These are phyloP conservation scores for Hystrix brachyura DNA, from an alignment of 2,113 vertebrate genomes.

Conservation along the genomic window DNA sequence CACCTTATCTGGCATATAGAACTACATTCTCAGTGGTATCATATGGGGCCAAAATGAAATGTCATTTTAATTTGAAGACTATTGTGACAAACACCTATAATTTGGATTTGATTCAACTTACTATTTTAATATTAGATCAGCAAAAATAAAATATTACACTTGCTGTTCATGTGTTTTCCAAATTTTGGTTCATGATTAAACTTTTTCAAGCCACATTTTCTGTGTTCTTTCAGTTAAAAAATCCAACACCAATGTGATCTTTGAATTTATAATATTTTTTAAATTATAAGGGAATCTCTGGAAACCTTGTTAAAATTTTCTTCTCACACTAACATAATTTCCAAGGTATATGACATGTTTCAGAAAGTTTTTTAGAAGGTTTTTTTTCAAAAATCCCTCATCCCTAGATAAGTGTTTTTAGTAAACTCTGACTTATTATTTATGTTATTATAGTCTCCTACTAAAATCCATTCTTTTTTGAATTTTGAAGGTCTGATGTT, in stretches of 20 bases:
- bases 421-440: slow-evolving; percentile 26
- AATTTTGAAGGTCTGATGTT: slow-evolving; percentile 14
- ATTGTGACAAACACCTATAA: neutral
- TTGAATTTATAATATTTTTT: slow-evolving; percentile 30
- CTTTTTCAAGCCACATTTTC: neutral
- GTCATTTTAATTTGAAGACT: neutral
- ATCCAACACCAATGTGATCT: neutral
- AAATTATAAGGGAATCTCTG: neutral
- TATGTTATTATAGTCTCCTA: neutral
- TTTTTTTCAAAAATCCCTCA: neutral
- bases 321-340: slow-evolving; percentile 29
- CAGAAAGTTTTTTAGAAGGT: neutral
- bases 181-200: neutral
- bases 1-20: neutral
- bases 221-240: slow-evolving; percentile 34
- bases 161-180: neutral
- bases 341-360: neutral
- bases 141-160: neutral
- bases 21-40: neutral
- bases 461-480: slow-evolving; percentile 42
- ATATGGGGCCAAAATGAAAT: neutral
- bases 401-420: neutral
- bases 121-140: neutral
- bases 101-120: neutral
- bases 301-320: slow-evolving; percentile 17